phyloP scores from a whole-genome alignment of 2,888 invertebrate genomes.

The Chrysina gloriosa region DNA sequence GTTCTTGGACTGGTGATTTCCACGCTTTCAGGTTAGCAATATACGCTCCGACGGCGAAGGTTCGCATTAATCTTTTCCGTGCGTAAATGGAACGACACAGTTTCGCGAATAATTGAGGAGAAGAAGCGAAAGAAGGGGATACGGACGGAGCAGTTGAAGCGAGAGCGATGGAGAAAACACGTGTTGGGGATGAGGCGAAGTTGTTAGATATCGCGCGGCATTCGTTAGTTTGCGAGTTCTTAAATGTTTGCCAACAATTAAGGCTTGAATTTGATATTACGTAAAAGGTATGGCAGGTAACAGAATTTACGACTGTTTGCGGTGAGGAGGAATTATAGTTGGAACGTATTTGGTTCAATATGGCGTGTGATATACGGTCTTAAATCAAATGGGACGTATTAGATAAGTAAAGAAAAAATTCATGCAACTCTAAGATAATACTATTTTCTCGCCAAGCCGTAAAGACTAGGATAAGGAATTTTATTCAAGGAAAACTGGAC shows the following conservation, averaged over 20 bases:
- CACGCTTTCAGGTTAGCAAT: neutral
- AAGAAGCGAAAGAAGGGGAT: neutral
- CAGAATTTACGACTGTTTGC: neutral
- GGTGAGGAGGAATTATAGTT: no score
- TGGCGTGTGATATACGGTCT: no score
- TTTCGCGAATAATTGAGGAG: neutral
- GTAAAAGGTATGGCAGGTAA: no score
- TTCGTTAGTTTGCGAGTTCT: neutral
- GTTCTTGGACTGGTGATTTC: constrained; percentile 25
- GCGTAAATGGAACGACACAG: constrained; percentile 11
- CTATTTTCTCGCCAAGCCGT: no score
- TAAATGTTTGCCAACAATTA: neutral
- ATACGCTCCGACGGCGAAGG: neutral
- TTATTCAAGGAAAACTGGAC: no score
- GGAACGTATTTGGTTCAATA: no score
- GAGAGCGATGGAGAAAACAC: constrained; percentile 1
- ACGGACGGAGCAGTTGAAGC: neutral
- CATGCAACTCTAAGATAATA: no score
- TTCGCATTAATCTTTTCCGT: constrained; percentile 2
- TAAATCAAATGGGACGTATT: no score
- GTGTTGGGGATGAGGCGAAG: neutral
- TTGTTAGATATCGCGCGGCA: neutral
- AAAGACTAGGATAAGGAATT: no score
- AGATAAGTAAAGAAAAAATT: no score
- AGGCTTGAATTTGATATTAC: neutral